phyloP scores from a whole-genome alignment of 2,113 vertebrate species.

The Axis porcinus region DNA sequence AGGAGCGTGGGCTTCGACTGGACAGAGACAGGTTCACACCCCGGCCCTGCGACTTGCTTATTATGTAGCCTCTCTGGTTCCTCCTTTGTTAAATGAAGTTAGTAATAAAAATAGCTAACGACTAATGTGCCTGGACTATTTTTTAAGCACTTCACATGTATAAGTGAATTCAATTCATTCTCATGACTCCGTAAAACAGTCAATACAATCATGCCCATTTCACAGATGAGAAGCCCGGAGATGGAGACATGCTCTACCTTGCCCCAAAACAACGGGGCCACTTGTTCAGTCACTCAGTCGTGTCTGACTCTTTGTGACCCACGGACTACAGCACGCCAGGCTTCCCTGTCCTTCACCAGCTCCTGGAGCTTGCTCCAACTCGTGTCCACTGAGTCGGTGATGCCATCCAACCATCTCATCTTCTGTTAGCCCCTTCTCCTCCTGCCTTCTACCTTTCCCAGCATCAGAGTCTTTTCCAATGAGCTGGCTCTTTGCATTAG shows the following conservation, averaged over 20 bases:
- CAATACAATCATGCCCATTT: neutral
- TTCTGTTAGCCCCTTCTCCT: neutral
- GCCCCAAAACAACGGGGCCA: neutral
- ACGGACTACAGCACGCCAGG: neutral
- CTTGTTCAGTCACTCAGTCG: neutral
- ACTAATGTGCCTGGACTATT: neutral
- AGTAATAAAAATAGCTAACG: neutral
- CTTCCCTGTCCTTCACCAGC: neutral
- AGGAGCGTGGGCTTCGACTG: neutral
- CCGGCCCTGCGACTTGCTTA: neutral
- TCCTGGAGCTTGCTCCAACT: neutral
- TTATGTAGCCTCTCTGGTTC: neutral
- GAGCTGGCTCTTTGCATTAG: neutral
- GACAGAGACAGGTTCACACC: neutral
- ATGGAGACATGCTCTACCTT: neutral
- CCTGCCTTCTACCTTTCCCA: neutral
- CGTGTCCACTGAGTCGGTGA: accelerated
- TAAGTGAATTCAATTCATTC: neutral
- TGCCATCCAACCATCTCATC: neutral
- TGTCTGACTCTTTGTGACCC: neutral
- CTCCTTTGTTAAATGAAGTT: neutral
- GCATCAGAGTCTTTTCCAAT: neutral
- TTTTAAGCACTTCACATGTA: neutral
- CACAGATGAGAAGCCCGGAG: neutral
- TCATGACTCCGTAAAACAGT: neutral